Evolutionary conservation across 1,140 invertebrate genomes (phyloP), one percentile per base, ranked within the genome.

Genomic region (Anadara kagoshimensis): DNA sequence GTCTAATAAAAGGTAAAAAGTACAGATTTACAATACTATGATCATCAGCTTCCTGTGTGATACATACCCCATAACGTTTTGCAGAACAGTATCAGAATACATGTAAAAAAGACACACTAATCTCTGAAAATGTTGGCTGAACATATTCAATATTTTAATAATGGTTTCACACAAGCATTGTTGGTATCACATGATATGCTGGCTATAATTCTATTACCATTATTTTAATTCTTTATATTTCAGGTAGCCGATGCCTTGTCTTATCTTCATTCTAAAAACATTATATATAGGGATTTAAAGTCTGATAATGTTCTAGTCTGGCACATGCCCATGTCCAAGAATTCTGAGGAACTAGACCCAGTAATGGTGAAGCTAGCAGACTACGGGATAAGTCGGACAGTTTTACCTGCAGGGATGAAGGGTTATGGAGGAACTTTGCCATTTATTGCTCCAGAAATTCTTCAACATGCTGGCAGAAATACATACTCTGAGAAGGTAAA

Each of bases 371-470:
- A 98, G 88, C 91, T 99, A 10, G 97, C 97, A 1, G 97, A 99
- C 90, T 99, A 98, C 90, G 97, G 97, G 18, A 98, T 98, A 75
- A 98, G 96, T 84, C 91, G 97, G 29, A 89, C 90, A 95, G 64
- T 83, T 0, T 47, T 79, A 41, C 78, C 83, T 11, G 72, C 81
- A 16, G 90, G 90, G 44, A 96, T 96, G 0, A 99, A 99, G 89
- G 98, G 98, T 8, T 99, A 98, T 91, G 98, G 97, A 12, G 98
- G 90, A 1, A 91, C 91, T 7, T 89, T 90, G 49, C 97, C 97
- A 1, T 99, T 99, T 86, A 99, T 99, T 95, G 98, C 98, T 14
- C 98, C 98, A 0, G 98, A 99, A 90, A 99, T 99, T 73, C 96
- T 99, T 90, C 92, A 96, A 59, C 98, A 97, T 88, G 99, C 99